Base-by-base conservation (phyloP, 2,113 vertebrate genomes). In the Lucifuga dentata region DNA sequence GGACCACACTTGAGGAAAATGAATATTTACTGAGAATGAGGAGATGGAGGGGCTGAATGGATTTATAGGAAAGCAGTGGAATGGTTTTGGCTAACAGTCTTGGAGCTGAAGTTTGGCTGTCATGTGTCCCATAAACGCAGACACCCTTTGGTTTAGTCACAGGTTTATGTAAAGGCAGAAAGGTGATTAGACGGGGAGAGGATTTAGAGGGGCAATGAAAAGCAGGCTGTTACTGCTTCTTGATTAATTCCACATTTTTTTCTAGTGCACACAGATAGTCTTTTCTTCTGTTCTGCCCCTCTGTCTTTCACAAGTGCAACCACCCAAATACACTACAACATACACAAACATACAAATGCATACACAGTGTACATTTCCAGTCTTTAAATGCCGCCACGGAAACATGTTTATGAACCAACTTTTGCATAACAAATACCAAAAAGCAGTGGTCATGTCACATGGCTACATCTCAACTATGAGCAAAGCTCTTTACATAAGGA, bases 161-260 rank as follows among this genome's bases (percentile, higher is more conserved):
- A 71, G 45, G 46, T 78, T 80, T 82, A 73, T 26, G 71, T 53
- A 48, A 68, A 64, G 51, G 58, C 38, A 50, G 32, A 68, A 55
- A 38, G 39, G 24, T 73, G 61, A 79, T 68, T 61, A 60, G 21
- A 69, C 41, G 59, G 46, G 58, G 39, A 43, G 1, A 17, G 11
- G 20, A 50, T 55, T 82, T 46, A 50, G 43, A 57, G 10, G 39
- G 50, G 26, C 50, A 85, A 73, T 68, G 66, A 73, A 62, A 79
- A 67, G 55, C 68, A 68, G 69, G 45, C 0, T 2, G 8, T 5
- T 50, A 63, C 45, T 40, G 41, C 58, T 45, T 2, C 26, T 29
- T 85, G 49, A 87, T 77, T 76, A 60, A 73, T 45, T 60, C 69
- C 66, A 86, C 36, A 75, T 81, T 81, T 70, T 62, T 55, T 40